Conservation (phyloP, 2,888 invertebrate genomes). For the Cacoxenus indagator region DNA sequence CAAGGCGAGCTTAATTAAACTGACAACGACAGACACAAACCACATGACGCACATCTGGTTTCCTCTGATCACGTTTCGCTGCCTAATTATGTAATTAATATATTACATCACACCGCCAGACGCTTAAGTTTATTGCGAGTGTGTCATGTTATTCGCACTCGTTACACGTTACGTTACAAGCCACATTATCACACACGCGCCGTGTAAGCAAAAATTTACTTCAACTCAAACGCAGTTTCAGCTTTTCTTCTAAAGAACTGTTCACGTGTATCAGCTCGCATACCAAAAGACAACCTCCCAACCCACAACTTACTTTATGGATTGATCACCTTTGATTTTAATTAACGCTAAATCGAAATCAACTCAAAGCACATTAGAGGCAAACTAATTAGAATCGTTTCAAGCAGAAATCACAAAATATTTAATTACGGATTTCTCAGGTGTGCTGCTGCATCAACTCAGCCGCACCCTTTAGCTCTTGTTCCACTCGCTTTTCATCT, state of each 20-base stretch:
- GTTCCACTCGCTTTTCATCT: too few relatives aligned
- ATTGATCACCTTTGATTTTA: background rate
- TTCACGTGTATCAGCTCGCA: too few relatives aligned
- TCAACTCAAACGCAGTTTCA: too few relatives aligned
- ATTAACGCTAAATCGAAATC: background rate
- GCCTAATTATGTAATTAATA: slow-evolving; percentile 4
- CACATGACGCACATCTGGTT: background rate
- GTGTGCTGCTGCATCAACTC: background rate
- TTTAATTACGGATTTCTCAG: background rate
- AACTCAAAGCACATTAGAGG: background rate
- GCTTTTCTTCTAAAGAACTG: too few relatives aligned
- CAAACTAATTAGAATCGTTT: background rate
- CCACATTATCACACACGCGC: too few relatives aligned
- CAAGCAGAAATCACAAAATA: background rate
- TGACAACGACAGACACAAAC: background rate
- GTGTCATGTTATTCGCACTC: too few relatives aligned
- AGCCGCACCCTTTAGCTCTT: too few relatives aligned
- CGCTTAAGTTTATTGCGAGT: too few relatives aligned
- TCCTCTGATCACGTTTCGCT: background rate
- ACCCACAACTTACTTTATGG: too few relatives aligned
- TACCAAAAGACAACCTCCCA: too few relatives aligned
- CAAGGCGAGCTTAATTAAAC: background rate
- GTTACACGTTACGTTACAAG: too few relatives aligned
- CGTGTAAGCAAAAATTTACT: too few relatives aligned
- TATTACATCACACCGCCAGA: background rate